Evolutionary conservation across 2,888 invertebrate species (phyloP).

Genomic region (Lobophora halterata): DNA sequence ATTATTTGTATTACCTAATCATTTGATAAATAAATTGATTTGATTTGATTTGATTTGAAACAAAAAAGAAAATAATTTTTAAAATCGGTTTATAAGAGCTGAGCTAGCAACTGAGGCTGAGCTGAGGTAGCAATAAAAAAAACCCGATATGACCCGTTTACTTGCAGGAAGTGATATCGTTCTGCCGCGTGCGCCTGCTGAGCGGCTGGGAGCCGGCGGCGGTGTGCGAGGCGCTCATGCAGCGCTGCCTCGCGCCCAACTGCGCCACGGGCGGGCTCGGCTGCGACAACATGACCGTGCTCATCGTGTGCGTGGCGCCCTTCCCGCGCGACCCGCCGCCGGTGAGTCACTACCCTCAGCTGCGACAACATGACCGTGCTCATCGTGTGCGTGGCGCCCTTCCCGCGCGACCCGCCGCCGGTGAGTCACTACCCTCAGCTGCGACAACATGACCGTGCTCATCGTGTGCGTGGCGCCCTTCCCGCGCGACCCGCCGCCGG

Average conservation of each 20-base stretch:
- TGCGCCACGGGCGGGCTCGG: conserved; percentile 98
- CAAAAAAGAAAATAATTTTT: no score
- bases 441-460: conserved; percentile 99
- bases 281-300: conserved; percentile 99
- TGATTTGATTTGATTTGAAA: no score
- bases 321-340: conserved; percentile 54
- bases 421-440: conserved; percentile 34
- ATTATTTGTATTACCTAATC: no score
- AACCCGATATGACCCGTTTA: no score
- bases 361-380: conserved; percentile 99
- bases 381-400: conserved; percentile 86
- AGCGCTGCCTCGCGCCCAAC: conserved; percentile 97
- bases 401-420: conserved; percentile 51
- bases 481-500: conserved; percentile 49
- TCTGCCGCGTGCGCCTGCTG: conserved; percentile 91
- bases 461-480: conserved; percentile 86
- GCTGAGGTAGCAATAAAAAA: no score
- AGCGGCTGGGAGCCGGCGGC: conserved; percentile 93
- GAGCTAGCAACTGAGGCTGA: no score
- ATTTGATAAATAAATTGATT: no score
- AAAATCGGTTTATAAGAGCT: no score
- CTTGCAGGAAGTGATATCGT: conserved; percentile 89
- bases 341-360: conserved; percentile 35
- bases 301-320: conserved; percentile 88
- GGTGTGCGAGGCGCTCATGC: conserved; percentile 98